phyloP scores from a whole-genome alignment of 2,888 invertebrate genomes.

The Cyclophora punctaria region DNA sequence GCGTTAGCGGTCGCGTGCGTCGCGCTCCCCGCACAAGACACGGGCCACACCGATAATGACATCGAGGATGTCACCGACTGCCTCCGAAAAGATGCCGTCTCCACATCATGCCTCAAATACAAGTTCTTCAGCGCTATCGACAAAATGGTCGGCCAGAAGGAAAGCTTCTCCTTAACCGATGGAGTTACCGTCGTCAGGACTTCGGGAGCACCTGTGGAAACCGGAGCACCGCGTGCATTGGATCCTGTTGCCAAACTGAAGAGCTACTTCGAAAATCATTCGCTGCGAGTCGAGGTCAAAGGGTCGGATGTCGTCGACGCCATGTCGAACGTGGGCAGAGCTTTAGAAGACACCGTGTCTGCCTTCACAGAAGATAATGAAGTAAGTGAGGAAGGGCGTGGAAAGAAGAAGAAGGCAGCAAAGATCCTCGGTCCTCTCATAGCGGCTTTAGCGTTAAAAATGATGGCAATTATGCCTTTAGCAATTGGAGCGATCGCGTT shows the following conservation, averaged over 20 bases:
- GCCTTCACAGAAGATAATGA: constrained; percentile 73
- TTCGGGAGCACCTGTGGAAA: constrained; percentile 79
- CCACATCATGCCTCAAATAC: constrained; percentile 89
- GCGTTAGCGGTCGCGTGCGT: constrained; percentile 67
- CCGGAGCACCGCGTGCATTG: constrained; percentile 85
- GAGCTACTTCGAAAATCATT: constrained; percentile 85
- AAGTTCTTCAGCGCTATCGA: constrained; percentile 91
- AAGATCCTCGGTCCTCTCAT: constrained; percentile 86
- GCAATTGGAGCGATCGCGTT: constrained; percentile 87
- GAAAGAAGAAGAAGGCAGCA: constrained; percentile 88
- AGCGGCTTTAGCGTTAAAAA: constrained; percentile 83
- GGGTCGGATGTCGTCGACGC: constrained; percentile 88
- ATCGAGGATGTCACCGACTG: constrained; percentile 87
- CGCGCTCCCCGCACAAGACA: constrained; percentile 83
- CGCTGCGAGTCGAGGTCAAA: constrained; percentile 88
- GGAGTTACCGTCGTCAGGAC: constrained; percentile 89
- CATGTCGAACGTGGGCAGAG: constrained; percentile 86
- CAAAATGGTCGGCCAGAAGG: constrained; percentile 87
- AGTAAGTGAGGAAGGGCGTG: constrained; percentile 81
- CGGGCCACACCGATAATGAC: constrained; percentile 82
- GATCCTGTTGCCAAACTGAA: constrained; percentile 82
- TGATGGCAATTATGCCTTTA: constrained; percentile 85
- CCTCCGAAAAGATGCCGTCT: constrained; percentile 80
- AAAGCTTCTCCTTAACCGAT: constrained; percentile 85
- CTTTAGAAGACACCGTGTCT: constrained; percentile 83